Conservation (phyloP, 2,888 invertebrate genomes). For the Oconnorella tubifera region DNA sequence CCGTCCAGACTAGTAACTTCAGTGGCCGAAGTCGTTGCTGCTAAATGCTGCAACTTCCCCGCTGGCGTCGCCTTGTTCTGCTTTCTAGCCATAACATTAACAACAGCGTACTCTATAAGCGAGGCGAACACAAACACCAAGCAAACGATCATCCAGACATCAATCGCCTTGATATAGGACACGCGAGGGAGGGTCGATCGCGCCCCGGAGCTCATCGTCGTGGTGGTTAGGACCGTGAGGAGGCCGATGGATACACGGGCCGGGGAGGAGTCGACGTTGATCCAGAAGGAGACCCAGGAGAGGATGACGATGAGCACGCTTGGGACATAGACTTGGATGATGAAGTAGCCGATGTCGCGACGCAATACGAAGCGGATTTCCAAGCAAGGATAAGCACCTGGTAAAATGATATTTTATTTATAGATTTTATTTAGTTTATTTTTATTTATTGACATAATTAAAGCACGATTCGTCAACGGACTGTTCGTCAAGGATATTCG, state of each 20-base stretch:
- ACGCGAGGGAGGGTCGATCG: slow-evolving; percentile 15
- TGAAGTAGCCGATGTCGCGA: slow-evolving; percentile 24
- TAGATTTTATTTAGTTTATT: neutral
- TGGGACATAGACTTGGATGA: slow-evolving; percentile 26
- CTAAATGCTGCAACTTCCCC: too few relatives aligned
- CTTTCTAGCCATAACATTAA: slow-evolving; percentile 23
- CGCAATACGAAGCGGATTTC: slow-evolving; percentile 21
- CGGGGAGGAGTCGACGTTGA: slow-evolving; percentile 25
- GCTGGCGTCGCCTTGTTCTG: neutral
- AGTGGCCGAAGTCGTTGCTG: too few relatives aligned
- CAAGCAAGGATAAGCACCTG: slow-evolving; percentile 25
- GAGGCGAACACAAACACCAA: slow-evolving; percentile 24
- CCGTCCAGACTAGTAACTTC: neutral
- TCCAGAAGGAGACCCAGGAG: slow-evolving; percentile 28
- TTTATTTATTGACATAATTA: too few relatives aligned
- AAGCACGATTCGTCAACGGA: too few relatives aligned
- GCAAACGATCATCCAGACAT: slow-evolving; percentile 27
- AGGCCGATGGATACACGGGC: slow-evolving; percentile 27
- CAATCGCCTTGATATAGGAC: slow-evolving; percentile 27
- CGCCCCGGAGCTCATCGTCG: slow-evolving; percentile 27
- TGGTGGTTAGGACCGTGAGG: slow-evolving; percentile 25
- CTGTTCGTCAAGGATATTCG: too few relatives aligned
- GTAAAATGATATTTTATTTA: neutral
- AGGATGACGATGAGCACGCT: slow-evolving; percentile 24
- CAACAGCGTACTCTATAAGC: slow-evolving; percentile 26